Percentiles rank a stretch among this genome's conserved stretches.
These are phyloP conservation scores for Apomyelois bistriatella DNA, from an alignment of 2,888 invertebrate species.

Conservation along the genomic window DNA sequence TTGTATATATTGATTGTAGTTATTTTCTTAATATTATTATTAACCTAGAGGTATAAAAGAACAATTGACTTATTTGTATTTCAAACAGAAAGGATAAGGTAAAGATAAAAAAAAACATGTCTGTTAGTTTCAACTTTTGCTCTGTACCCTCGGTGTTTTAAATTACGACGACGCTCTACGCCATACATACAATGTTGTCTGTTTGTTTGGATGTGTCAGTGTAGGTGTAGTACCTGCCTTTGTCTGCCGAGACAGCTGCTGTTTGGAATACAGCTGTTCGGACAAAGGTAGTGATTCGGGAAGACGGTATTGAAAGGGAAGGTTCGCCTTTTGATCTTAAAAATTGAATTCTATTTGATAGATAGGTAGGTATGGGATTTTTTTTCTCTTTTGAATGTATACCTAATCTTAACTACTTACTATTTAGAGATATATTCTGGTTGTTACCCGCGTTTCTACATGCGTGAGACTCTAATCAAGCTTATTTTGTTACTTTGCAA, in stretches of 20 bases:
- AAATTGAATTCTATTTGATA: neutral
- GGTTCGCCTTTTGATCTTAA: neutral
- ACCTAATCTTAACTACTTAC: too few species aligned
- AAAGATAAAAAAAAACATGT: neutral
- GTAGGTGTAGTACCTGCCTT: slow-evolving; percentile 31
- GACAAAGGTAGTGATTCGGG: slow-evolving; percentile 22
- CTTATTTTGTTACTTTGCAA: too few species aligned
- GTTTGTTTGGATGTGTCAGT: slow-evolving; percentile 3
- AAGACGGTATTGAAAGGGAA: neutral
- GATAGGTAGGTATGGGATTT: too few species aligned
- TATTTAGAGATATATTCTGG: too few species aligned
- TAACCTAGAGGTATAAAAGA: too few species aligned
- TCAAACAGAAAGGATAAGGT: too few species aligned
- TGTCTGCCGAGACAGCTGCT: slow-evolving; percentile 41
- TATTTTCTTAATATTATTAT: too few species aligned
- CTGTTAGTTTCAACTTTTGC: neutral
- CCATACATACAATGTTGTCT: slow-evolving; percentile 1
- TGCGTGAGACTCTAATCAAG: too few species aligned
- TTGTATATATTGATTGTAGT: too few species aligned
- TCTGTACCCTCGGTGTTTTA: neutral
- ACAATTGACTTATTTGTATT: too few species aligned
- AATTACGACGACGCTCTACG: neutral
- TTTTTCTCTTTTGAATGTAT: too few species aligned
- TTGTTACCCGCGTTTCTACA: too few species aligned
- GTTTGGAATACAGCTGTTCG: slow-evolving; percentile 29